Conservation (phyloP, 30 jellyfish, hydroid and myxozoan species). For the Rhopilema esculentum region DNA sequence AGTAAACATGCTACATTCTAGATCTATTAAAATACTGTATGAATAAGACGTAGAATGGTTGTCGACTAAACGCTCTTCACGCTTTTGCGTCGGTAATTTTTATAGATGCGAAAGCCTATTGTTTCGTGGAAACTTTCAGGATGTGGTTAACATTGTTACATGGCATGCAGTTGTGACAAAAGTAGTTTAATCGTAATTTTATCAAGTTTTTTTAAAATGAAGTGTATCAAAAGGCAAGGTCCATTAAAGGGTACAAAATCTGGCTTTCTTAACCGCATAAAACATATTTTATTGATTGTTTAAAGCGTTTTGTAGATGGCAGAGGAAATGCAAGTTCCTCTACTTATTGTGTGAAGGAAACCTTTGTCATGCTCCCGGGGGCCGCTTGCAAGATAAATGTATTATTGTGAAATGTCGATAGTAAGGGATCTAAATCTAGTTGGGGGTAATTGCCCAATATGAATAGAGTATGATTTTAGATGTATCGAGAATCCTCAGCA, state of each 20-base stretch:
- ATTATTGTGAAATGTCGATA: neutral
- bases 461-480: neutral
- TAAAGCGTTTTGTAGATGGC: neutral
- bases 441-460: neutral
- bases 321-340: slow-evolving; percentile 66
- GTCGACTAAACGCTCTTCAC: neutral
- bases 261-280: neutral
- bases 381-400: neutral
- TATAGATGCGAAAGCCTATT: neutral
- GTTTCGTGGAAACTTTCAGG: neutral
- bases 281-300: neutral
- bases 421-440: neutral
- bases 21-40: neutral
- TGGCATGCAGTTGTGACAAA: neutral
- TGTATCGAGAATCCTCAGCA: neutral
- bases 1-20: neutral
- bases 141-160: neutral
- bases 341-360: slow-evolving; percentile 36
- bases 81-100: neutral
- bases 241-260: neutral
- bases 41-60: neutral
- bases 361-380: slow-evolving; percentile 54
- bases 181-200: neutral
- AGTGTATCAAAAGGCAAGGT: neutral
- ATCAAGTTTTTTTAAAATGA: too few relatives aligned